These are phyloP conservation scores for Tylochromis polylepis DNA, from an alignment of 2,113 vertebrate species.

Conservation along the genomic window DNA sequence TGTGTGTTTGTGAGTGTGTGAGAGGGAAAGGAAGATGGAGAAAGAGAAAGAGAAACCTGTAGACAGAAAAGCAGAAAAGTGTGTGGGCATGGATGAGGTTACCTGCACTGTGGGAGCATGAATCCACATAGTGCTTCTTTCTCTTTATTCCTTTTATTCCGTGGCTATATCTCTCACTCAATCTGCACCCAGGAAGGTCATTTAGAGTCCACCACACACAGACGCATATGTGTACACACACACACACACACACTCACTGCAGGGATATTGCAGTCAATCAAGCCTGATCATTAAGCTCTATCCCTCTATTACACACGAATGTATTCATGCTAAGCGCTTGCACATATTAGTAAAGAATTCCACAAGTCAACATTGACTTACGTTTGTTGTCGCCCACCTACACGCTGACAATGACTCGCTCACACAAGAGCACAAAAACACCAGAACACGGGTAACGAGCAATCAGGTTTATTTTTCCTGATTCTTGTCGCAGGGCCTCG, in stretches of 20 bases:
- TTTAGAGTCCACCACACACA: constrained; percentile 13
- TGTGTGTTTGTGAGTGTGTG: constrained; percentile 3
- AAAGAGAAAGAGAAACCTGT: neutral
- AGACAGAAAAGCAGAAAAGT: neutral
- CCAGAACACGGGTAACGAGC: constrained; percentile 16
- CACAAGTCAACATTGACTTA: constrained; percentile 8
- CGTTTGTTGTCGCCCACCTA: neutral
- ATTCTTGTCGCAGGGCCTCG: constrained; percentile 35
- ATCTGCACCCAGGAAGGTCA: constrained; percentile 24
- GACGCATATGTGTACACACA: neutral
- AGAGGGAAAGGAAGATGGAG: neutral
- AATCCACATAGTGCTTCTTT: constrained; percentile 19
- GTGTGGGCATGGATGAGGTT: constrained; percentile 37
- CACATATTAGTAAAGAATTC: neutral
- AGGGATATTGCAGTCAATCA: constrained; percentile 2
- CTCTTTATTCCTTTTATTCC: constrained; percentile 18
- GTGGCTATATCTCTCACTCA: neutral
- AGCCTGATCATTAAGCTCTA: constrained; percentile 19
- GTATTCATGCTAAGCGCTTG: neutral
- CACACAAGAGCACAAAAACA: neutral
- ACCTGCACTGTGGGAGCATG: constrained; percentile 33
- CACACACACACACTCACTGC: neutral
- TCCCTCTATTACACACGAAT: neutral
- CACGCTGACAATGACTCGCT: neutral
- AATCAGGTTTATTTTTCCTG: constrained; percentile 23